Conservation (phyloP, 2,113 vertebrate species). For the Emberiza fucata region DNA sequence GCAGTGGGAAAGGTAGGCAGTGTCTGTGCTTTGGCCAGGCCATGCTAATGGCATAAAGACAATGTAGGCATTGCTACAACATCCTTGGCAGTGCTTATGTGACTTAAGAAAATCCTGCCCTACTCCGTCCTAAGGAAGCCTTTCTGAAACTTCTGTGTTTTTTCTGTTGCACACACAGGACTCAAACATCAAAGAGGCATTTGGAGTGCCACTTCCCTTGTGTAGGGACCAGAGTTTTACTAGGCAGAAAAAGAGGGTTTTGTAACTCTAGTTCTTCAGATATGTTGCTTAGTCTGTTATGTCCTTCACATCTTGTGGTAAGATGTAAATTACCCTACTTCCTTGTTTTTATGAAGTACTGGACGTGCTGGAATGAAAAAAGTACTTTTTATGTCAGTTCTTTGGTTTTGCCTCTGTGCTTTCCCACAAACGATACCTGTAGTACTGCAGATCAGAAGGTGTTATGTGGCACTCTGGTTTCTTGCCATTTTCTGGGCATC, state of each 20-base stretch:
- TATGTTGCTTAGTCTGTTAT: neutral
- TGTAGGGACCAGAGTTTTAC: neutral
- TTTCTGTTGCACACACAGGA: neutral
- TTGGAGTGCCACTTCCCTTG: neutral
- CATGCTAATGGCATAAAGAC: neutral
- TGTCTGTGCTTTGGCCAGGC: neutral
- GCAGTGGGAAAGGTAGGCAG: neutral
- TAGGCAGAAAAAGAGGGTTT: neutral
- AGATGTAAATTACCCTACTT: neutral
- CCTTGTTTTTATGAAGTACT: neutral
- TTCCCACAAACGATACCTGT: fast-evolving
- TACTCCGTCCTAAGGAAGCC: neutral
- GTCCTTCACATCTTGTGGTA: neutral
- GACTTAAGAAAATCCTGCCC: neutral
- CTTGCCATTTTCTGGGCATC: neutral
- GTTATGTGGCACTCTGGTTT: neutral
- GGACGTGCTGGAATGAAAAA: neutral
- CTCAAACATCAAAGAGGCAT: neutral
- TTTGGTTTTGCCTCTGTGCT: neutral
- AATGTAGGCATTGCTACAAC: neutral
- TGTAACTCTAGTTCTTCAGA: neutral
- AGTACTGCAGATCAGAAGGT: neutral
- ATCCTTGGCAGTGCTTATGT: neutral
- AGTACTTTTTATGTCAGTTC: neutral
- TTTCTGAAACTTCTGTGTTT: neutral